These are phyloP conservation scores for Phoeniculus purpureus DNA, from an alignment of 2,797 vertebrate species.

Conservation along the genomic window DNA sequence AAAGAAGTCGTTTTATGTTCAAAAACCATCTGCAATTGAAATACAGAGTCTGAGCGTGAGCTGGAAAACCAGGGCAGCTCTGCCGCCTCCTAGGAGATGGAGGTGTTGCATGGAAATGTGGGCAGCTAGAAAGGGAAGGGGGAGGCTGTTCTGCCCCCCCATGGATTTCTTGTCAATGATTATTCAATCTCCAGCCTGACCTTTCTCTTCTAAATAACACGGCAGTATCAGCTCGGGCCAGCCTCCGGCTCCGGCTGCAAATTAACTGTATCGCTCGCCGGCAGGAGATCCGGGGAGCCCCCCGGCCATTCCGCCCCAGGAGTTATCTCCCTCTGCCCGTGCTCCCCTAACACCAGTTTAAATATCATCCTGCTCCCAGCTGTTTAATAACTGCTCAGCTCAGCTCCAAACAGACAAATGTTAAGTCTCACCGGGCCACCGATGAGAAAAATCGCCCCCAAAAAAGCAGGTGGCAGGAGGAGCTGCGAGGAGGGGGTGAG, in stretches of 20 bases:
- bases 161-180: slow-evolving; percentile 81
- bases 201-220: slow-evolving; percentile 86
- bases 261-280: slow-evolving; percentile 81
- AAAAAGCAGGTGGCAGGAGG: background rate
- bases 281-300: slow-evolving; percentile 75
- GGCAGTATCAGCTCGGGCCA: slow-evolving; percentile 76
- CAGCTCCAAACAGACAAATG: background rate
- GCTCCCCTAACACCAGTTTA: slow-evolving; percentile 79
- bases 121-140: background rate
- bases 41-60: background rate
- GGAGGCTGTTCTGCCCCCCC: slow-evolving; percentile 42
- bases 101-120: background rate
- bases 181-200: slow-evolving; percentile 84
- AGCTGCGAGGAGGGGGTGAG: background rate
- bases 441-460: background rate
- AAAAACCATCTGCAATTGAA: background rate
- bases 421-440: slow-evolving; percentile 54
- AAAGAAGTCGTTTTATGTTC: background rate
- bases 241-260: slow-evolving; percentile 77
- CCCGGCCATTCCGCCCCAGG: slow-evolving; percentile 47
- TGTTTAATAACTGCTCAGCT: slow-evolving; percentile 78
- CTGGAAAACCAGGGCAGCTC: background rate
- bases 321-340: slow-evolving; percentile 72
- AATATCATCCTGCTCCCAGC: slow-evolving; percentile 86
- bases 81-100: rapidly evolving